Conservation (phyloP, 2,888 invertebrate genomes). For the Tenodera sinensis region DNA sequence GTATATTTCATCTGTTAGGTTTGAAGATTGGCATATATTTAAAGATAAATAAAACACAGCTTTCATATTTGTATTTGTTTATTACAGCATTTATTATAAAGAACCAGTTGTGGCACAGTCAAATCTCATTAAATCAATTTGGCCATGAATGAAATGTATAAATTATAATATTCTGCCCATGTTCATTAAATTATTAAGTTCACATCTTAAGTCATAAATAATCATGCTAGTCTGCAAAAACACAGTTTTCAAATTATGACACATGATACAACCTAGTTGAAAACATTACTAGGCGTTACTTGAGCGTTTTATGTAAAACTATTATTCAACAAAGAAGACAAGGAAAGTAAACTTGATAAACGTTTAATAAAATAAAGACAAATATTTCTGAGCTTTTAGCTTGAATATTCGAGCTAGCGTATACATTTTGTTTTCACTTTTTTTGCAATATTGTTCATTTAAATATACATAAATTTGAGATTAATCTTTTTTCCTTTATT, state of each 20-base stretch:
- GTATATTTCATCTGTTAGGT: no score
- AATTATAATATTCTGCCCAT: constrained; percentile 1
- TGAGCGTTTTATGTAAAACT: constrained; percentile 1
- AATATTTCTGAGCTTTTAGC: constrained; percentile 44
- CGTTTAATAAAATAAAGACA: constrained; percentile 9
- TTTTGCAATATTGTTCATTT: constrained; percentile 45
- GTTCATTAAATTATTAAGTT: constrained; percentile 8
- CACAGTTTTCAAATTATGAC: not conserved
- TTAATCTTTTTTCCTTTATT: constrained; percentile 19
- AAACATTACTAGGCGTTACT: not conserved
- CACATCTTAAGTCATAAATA: not conserved
- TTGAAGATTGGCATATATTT: no score
- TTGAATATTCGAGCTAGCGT: constrained; percentile 65
- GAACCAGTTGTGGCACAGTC: constrained; percentile 8
- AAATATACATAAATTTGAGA: constrained; percentile 31
- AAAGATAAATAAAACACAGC: not conserved
- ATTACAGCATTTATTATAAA: constrained; percentile 13
- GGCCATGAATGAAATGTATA: constrained; percentile 8
- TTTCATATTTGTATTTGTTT: constrained; percentile 3
- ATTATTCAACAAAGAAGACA: not conserved
- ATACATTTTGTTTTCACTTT: constrained; percentile 71
- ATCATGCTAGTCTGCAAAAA: not conserved
- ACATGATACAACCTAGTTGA: not conserved
- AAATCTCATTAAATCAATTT: constrained; percentile 9
- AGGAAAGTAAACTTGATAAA: constrained; percentile 3